Percentiles rank a stretch among this genome's conserved stretches.
Evolutionary conservation across 2,888 invertebrate species (phyloP).

Genomic region (Dascillus cervinus): DNA sequence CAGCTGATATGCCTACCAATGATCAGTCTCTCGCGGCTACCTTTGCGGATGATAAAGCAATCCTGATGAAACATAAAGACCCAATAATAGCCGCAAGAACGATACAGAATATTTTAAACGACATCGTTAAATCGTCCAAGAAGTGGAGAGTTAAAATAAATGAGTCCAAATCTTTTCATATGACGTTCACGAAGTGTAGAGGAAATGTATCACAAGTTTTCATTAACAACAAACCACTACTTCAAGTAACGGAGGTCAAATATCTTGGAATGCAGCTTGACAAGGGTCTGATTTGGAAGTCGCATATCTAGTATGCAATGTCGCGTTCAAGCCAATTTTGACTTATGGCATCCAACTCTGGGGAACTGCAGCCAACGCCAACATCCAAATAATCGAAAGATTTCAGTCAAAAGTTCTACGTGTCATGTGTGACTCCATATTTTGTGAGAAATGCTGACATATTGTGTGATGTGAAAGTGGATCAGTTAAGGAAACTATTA

Average conservation of each 20-base stretch:
- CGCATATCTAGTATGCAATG: constrained; percentile 7
- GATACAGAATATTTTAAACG: constrained; percentile 15
- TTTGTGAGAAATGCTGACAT: no score
- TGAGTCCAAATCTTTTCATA: constrained; percentile 6
- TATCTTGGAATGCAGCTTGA: constrained; percentile 11
- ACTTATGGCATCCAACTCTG: constrained; percentile 6
- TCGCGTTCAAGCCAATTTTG: constrained; percentile 7
- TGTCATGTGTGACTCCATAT: constrained; percentile 5
- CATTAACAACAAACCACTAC: constrained; percentile 5
- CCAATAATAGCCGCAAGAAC: constrained; percentile 14
- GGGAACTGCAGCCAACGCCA: no score
- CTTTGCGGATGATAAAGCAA: constrained; percentile 11
- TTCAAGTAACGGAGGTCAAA: constrained; percentile 9
- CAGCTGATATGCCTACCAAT: constrained; percentile 17
- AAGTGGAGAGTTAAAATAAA: constrained; percentile 6
- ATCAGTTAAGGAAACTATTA: no score
- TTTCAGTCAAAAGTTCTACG: constrained; percentile 5
- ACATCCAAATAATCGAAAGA: no score
- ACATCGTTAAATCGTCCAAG: constrained; percentile 7
- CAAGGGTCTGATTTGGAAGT: constrained; percentile 5
- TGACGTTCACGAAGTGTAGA: constrained; percentile 12
- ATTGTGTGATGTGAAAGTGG: no score
- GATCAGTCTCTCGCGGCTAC: constrained; percentile 10
- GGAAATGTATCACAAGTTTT: constrained; percentile 2
- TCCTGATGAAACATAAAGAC: constrained; percentile 7